These are phyloP conservation scores for Sterrhoptilus dennistouni DNA, from an alignment of 2,113 vertebrate genomes.

Conservation along the genomic window DNA sequence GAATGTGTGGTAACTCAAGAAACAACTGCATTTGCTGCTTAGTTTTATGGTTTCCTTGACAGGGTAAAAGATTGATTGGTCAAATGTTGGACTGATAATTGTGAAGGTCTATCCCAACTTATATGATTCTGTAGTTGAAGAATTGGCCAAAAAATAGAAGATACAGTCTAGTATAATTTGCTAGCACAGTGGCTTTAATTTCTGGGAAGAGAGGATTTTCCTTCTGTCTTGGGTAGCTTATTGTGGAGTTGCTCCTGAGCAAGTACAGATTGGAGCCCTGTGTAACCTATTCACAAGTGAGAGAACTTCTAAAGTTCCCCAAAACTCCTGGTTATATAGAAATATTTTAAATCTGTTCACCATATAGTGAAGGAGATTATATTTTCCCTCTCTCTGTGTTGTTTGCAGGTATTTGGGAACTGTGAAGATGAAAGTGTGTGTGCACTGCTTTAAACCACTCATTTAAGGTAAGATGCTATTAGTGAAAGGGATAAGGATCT, in stretches of 20 bases:
- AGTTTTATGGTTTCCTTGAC: background rate
- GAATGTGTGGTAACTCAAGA: background rate
- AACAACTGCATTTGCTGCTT: background rate
- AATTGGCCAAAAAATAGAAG: background rate
- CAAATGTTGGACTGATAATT: no score
- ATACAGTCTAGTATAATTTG: background rate
- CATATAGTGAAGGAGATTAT: background rate
- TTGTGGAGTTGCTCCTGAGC: background rate
- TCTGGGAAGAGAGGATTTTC: background rate
- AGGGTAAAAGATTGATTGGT: background rate
- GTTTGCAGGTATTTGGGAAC: background rate
- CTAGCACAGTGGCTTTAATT: background rate
- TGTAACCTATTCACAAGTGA: background rate
- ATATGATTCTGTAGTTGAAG: background rate
- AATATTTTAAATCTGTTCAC: background rate
- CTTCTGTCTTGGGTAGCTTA: background rate
- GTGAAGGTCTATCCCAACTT: background rate
- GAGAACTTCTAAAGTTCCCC: background rate
- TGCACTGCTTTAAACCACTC: background rate
- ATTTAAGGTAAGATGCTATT: background rate
- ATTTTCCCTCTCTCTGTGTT: fast-evolving
- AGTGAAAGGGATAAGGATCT: background rate
- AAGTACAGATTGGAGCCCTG: background rate
- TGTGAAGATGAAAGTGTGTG: background rate
- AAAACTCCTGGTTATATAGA: background rate